Evolutionary conservation across 2,888 invertebrate genomes (phyloP).

Genomic region (Eubasilissa splendida): DNA sequence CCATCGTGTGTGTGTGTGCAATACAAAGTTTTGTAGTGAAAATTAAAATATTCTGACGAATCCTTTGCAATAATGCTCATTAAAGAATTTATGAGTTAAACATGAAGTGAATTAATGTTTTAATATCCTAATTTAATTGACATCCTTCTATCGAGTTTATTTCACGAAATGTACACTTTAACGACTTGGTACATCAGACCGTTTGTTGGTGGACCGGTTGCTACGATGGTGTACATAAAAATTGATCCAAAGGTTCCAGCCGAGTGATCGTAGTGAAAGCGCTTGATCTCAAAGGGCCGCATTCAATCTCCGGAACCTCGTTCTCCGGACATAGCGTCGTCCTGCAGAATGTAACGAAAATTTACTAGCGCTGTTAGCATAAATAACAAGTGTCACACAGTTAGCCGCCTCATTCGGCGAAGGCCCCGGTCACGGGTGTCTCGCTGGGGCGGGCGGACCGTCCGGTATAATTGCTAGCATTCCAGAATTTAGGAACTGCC

Average conservation of each 20-base stretch:
- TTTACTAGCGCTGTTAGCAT: constrained; percentile 34
- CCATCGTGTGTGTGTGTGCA: too few species aligned
- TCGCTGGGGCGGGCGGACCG: background rate
- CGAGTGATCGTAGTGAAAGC: background rate
- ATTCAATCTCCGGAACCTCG: constrained; percentile 34
- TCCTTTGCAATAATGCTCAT: too few species aligned
- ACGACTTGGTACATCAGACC: too few species aligned
- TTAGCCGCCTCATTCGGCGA: constrained; percentile 30
- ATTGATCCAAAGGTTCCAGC: background rate
- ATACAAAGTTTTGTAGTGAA: too few species aligned
- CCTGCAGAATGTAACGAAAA: constrained; percentile 37
- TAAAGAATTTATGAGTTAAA: too few species aligned
- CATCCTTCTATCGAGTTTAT: too few species aligned
- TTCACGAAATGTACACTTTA: too few species aligned
- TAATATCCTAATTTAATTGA: too few species aligned
- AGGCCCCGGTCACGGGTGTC: background rate
- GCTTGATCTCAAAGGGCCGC: background rate
- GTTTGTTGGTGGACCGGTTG: too few species aligned
- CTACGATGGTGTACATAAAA: too few species aligned
- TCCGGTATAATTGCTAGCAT: background rate
- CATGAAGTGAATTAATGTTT: too few species aligned
- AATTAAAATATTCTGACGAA: too few species aligned
- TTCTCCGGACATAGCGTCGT: constrained; percentile 1
- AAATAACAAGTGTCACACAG: constrained; percentile 37
- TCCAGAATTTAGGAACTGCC: constrained; percentile 5